Percentiles rank a stretch among this genome's conserved stretches.
Conservation (phyloP, 2,888 invertebrate genomes). For the Meta bourneti region DNA sequence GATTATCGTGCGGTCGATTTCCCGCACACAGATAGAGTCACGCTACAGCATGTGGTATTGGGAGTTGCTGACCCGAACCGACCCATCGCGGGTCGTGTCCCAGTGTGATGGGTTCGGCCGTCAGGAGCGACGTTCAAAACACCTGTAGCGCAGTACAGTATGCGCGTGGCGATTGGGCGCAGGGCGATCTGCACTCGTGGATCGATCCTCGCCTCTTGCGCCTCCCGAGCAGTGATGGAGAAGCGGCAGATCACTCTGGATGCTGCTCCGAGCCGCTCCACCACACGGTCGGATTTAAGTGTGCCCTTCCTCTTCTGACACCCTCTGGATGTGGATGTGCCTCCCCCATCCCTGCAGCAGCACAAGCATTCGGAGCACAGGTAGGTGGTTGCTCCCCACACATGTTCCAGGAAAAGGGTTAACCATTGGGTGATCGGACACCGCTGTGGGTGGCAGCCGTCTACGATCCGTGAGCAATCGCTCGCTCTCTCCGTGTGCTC, state of each 20-base stretch:
- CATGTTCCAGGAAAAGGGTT: background rate
- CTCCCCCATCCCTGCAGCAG: background rate
- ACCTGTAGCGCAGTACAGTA: conserved; percentile 71
- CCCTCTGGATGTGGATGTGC: background rate
- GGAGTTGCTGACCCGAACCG: too few relatives aligned
- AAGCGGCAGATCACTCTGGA: conserved; percentile 30
- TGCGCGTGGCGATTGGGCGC: conserved; percentile 45
- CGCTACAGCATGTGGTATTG: too few relatives aligned
- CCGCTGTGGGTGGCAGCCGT: background rate
- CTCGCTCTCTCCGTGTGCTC: background rate
- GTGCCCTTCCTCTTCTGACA: background rate
- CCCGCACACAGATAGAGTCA: too few relatives aligned
- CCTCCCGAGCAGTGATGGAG: conserved; percentile 14
- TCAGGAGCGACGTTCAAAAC: background rate
- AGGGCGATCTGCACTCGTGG: conserved; percentile 8
- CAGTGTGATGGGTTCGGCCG: too few relatives aligned
- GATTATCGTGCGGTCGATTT: too few relatives aligned
- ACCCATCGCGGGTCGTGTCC: too few relatives aligned
- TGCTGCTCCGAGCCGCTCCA: background rate
- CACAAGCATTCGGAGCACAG: background rate
- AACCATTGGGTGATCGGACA: conserved; percentile 24
- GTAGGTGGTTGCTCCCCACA: conserved; percentile 14
- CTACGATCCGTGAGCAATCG: background rate
- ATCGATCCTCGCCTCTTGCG: conserved; percentile 32
- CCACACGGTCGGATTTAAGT: background rate